Base-by-base conservation (phyloP, 30 jellyfish, hydroid and myxozoan species). In the Rhopilema esculentum region DNA sequence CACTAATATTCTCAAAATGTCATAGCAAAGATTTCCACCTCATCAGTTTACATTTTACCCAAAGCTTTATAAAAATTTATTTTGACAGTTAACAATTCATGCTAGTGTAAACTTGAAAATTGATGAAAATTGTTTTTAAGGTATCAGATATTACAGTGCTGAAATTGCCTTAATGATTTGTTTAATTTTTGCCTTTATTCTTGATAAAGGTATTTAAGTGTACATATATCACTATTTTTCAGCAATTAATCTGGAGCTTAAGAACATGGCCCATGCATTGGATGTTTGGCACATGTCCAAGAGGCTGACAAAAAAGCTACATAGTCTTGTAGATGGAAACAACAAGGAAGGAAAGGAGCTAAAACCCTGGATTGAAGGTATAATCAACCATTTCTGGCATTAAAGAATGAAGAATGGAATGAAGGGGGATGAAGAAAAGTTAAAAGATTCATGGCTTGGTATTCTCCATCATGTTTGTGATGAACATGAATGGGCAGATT, bases 351-450 rank as follows among this genome's bases (percentile, higher is more conserved):
- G n/a, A 63, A 63, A 63, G 72, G 72, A 63, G 72, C 72, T 63
- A 24, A 63, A 63, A 63, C 72, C 72, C 29, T 74, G 77, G 85
- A 74, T 74, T 19, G 85, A 30, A 19, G 27, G 66, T 24, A 74
- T 74, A 24, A 49, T 74, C 72, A 74, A 74, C 57, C 85, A 74
- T 74, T 74, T 74, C 71, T 74, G 85, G 85, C 57, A 28, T 74
- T 74, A 25, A 9, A 12, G 85, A 6, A n/a, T n/a, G n/a, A 22
- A 74, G 27, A 24, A 69, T 31, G 50, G 28, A 21, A n/a, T n/a
- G n/a, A 48, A 74, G 33, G 85, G 71, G 57, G 71, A 74, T 74
- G 69, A 24, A 48, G 74, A 74, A n/a, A 74, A n/a, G 69, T 40
- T 74, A 27, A 74, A 74, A 49, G 71, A 28, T 74, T 28, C 57